Evolutionary conservation across 2,888 invertebrate species (phyloP), one percentile per base, ranked within the genome.

Genomic region (Coelopa pilipes): DNA sequence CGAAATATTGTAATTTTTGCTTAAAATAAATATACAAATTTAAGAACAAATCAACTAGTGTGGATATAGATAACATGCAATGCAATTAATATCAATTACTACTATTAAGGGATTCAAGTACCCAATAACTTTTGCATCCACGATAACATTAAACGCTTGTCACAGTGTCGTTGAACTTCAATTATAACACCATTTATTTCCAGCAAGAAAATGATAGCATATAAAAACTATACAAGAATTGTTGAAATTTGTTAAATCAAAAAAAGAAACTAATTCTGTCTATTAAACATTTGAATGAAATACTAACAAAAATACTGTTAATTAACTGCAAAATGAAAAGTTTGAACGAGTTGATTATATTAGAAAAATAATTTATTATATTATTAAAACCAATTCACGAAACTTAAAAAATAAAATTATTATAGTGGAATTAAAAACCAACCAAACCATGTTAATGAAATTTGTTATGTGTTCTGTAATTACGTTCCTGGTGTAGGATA

Each of bases 21-120:
- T n/a, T 62, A 62, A 62, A 62, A 62, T 53, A 53, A 53, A 7
- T 15, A 53, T 15, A 53, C n/a, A 53, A 53, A 34, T 34, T 34
- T 4, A 34, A 63, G 34, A 46, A 24, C 63, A 45, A 34, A 34
- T 34, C 2, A 34, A 34, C 34, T 7, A 57, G 19, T 66, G 66
- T 66, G 49, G 50, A 21, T 19, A 50, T n/a, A 49, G 7, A 34
- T 34, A 34, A 34, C 34, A 34, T 49, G 21, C 47, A 47, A 10
- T 69, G 46, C 57, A 59, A 69, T 57, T 45, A 46, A 50, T 66
- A 66, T 66, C 66, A 66, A 66, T 66, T 66, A 66, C 50, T 66
- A 66, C 19, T 50, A 13, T 66, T 66, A 66, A 66, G 66, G 13
- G 1, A 45, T 46, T 65, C 45, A 17, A 47, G 46, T 17, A 47